These are phyloP conservation scores for Venustoraphidia nigricollis DNA, from an alignment of 2,888 invertebrate species.

Conservation along the genomic window DNA sequence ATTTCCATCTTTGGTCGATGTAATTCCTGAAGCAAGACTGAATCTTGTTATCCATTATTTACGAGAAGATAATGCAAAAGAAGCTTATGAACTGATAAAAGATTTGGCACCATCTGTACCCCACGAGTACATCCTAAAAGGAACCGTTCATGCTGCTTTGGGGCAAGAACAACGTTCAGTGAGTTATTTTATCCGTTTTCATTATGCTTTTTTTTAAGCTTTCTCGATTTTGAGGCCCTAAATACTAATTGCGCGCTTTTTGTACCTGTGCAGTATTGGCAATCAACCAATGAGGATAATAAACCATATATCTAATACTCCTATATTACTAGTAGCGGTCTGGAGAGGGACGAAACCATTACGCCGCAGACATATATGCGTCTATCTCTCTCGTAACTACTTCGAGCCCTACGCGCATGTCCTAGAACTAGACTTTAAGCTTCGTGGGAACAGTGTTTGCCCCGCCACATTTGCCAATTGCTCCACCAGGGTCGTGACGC, in stretches of 20 bases:
- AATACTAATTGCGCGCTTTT: no score
- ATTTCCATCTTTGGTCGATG: conserved; percentile 81
- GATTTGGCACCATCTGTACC: conserved; percentile 87
- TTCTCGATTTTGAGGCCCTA: no score
- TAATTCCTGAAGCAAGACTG: conserved; percentile 89
- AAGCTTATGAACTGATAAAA: conserved; percentile 78
- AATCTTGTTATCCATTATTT: conserved; percentile 93
- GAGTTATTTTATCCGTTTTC: conserved; percentile 21
- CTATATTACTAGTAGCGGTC: no score
- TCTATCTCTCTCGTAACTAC: no score
- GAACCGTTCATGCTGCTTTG: conserved; percentile 84
- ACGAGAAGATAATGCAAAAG: conserved; percentile 72
- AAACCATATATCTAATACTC: no score
- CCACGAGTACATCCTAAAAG: conserved; percentile 91
- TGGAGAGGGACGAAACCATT: no score
- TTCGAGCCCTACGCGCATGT: no score
- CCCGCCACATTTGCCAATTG: no score
- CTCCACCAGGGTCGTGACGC: no score
- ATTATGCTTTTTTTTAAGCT: background rate
- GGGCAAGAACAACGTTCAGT: conserved; percentile 88
- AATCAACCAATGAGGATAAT: background rate
- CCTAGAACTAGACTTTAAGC: no score
- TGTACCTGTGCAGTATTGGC: background rate
- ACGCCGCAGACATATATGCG: no score
- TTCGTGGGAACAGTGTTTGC: no score